Percentiles rank a stretch among this genome's conserved stretches.
Evolutionary conservation across 2,888 invertebrate species (phyloP).

Genomic region (Pasiphila rectangulata): DNA sequence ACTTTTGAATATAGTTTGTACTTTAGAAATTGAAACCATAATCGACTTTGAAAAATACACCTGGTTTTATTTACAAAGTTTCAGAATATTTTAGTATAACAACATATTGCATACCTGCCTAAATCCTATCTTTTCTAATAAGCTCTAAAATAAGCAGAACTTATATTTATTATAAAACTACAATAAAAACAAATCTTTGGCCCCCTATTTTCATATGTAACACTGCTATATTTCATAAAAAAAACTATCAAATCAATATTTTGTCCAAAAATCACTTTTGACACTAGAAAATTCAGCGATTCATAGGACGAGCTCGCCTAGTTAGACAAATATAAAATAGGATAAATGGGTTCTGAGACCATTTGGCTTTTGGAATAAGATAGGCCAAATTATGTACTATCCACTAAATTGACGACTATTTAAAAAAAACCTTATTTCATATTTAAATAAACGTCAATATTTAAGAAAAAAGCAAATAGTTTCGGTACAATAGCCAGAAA

Average conservation of each 20-base stretch:
- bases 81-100: neutral
- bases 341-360: constrained; percentile 10
- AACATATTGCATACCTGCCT: no score
- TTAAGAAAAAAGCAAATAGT: no score
- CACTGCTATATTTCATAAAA: neutral
- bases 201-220: neutral
- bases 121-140: neutral
- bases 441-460: neutral
- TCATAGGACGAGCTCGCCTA: constrained; percentile 3
- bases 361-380: constrained; percentile 9
- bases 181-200: neutral
- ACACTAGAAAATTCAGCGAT: neutral
- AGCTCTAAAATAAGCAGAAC: no score
- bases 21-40: no score
- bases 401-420: neutral
- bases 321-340: constrained; percentile 13
- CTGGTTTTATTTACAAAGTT: no score
- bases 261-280: neutral
- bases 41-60: no score
- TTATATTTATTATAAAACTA: no score
- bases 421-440: neutral
- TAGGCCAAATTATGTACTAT: neutral
- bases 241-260: constrained; percentile 1
- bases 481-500: no score
- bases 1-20: no score